Conservation (phyloP, 2,888 invertebrate species). For the Yponomeuta evonymella region DNA sequence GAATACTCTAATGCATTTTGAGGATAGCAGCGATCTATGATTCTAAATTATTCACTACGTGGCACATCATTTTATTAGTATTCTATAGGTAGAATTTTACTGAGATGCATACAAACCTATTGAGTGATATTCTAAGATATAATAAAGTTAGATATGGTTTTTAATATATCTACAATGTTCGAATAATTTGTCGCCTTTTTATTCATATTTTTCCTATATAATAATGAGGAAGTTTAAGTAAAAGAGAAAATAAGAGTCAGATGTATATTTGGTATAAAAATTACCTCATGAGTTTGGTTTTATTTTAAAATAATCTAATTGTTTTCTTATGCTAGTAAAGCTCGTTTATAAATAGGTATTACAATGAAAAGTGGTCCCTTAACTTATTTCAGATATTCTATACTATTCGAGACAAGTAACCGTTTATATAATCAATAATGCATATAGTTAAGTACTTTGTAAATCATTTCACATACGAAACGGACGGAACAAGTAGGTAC, state of each 20-base stretch:
- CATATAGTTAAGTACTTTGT: constrained; percentile 4
- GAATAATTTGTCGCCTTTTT: constrained; percentile 25
- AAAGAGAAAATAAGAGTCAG: constrained; percentile 27
- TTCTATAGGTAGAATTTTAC: neutral
- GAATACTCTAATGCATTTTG: constrained; percentile 6
- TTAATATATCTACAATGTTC: constrained; percentile 55
- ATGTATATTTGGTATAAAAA: constrained; percentile 73
- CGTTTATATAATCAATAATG: neutral
- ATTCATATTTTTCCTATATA: neutral
- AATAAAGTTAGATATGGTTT: neutral
- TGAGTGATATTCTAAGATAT: neutral
- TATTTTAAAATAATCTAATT: constrained; percentile 30
- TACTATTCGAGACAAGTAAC: neutral
- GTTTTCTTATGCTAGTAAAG: constrained; percentile 52
- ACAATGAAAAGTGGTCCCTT: constrained; percentile 7
- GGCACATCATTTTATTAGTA: neutral
- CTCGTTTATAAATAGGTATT: constrained; percentile 41
- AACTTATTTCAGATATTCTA: neutral
- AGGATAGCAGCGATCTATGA: neutral
- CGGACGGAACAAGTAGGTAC: neutral
- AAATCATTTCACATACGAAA: neutral
- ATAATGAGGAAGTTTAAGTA: constrained; percentile 18
- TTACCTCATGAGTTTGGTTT: constrained; percentile 44
- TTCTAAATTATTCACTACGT: neutral
- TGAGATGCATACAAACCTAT: neutral